Base-by-base conservation (phyloP, 2,797 vertebrate genomes). In the Graptemys geographica region DNA sequence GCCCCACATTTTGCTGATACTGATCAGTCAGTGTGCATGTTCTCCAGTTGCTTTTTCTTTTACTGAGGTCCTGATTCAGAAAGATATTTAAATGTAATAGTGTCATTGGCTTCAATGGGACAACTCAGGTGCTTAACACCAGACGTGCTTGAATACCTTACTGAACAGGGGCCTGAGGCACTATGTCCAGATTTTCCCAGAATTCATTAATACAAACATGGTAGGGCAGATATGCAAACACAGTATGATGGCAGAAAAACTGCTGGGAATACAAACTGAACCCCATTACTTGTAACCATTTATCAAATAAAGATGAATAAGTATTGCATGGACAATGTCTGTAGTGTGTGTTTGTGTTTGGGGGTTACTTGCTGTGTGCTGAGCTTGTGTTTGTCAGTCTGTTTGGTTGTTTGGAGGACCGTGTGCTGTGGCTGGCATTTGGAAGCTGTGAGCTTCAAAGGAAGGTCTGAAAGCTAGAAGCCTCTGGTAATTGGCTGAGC, bases 81-180 rank as follows among this genome's bases (percentile, higher is more conserved):
- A 65, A 76, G n/a, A 13, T 47, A 59, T 41, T 37, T 69, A 25
- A 53, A 28, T 62, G 80, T 89, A 49, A 65, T 83, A 76, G 44
- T 28, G 41, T 7, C 44, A 21, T 69, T 69, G n/a, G n/a, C 15
- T 47, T 76, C 27, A 76, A 13, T 49, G 41, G 74, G 74, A 49
- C 13, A 76, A 16, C 74, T 76, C 3, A 2, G 25, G 11, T 76
- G 12, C 25, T 55, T 55, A 37, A 72, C 47, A 31, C 16, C 4
- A 81, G 62, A 37, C 62, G 18, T 84, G 84, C 31, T 51, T 81
- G 16, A 47, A 57, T 81, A 62, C 37, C n/a, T 47, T 47, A 65
- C 47, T 76, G 82, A 92, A 74, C 11, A 84, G 69, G 65, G 23
- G 37, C 62, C 79, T 25, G 49, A 85, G 49, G 78, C 65, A 89